phyloP scores from a whole-genome alignment of 2,888 invertebrate species.

The Polydrusus cervinus region DNA sequence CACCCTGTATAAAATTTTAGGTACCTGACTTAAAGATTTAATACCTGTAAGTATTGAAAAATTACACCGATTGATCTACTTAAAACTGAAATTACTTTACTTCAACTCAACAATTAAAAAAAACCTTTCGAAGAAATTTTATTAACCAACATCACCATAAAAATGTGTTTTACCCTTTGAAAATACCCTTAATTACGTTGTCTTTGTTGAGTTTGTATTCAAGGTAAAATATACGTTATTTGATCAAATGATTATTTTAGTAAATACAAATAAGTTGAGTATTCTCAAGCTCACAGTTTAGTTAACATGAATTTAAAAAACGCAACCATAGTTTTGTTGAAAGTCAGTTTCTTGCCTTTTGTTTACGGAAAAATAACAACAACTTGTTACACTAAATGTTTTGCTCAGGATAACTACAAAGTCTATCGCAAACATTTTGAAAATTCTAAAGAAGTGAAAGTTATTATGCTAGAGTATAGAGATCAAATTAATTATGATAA shows the following conservation, averaged over 20 bases:
- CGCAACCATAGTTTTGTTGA: not conserved
- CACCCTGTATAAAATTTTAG: too few species aligned
- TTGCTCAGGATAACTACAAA: not conserved
- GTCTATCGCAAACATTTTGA: constrained; percentile 11
- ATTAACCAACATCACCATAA: too few species aligned
- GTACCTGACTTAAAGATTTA: too few species aligned
- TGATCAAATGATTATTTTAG: not conserved
- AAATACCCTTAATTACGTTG: not conserved
- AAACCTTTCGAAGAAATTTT: too few species aligned
- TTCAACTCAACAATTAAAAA: too few species aligned
- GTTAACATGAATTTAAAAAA: constrained; percentile 9
- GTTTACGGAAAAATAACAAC: constrained; percentile 2
- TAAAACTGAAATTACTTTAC: too few species aligned
- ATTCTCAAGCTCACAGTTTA: not conserved
- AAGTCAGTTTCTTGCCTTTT: not conserved
- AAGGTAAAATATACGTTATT: not conserved
- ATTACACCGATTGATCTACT: too few species aligned
- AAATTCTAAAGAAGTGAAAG: not conserved
- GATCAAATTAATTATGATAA: not conserved
- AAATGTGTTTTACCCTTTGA: too few species aligned
- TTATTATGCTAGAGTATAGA: not conserved
- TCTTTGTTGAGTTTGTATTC: not conserved
- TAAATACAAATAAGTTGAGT: not conserved
- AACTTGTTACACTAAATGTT: not conserved
- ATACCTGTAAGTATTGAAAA: too few species aligned